Evolutionary conservation across 2,113 vertebrate genomes (phyloP), one percentile per base, ranked within the genome.

Genomic region (Phaethon lepturus): DNA sequence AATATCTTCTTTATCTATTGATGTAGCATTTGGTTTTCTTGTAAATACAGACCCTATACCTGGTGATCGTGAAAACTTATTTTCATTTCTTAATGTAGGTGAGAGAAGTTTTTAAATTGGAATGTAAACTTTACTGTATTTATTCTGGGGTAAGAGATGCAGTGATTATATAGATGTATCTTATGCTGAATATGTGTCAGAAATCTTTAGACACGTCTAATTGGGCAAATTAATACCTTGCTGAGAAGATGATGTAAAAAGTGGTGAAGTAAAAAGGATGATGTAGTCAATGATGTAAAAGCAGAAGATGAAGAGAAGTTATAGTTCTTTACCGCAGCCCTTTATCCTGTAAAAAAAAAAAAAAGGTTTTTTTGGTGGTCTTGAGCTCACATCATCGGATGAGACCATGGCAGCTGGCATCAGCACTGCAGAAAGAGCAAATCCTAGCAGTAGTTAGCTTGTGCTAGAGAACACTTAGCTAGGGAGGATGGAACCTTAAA

Each of bases 401-500:
- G 50, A 78, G 35, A 62, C 15, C 1, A 1, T 38, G 24, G 15
- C 11, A 55, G 18, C 33, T 26, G 13, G 31, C 53, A 59, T 8
- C 29, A 42, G 13, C n/a, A 9, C 14, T 81, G 50, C 64, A 77
- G 38, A 45, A 90, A 42, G 10, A 67, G 14, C 55, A 81, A 53
- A 74, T 81, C 45, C 9, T 49, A 29, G 44, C 42, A 58, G 24
- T 45, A 58, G 38, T 63, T 67, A 71, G 16, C 28, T 17, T 77
- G 1, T 56, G 10, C 23, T 62, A 19, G 45, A 52, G 24, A 42
- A 14, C 18, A 1, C 31, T 82, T 55, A 38, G 13, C 20, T 55
- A 4, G 0, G 1, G 10, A 16, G 12, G 8, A 10, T 9, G 2
- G 9, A 7, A 13, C 40, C 31, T 86, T 67, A 12, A 64, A 75